These are phyloP conservation scores for Alloplasta piceator DNA, from an alignment of 2,888 invertebrate species.

Conservation along the genomic window DNA sequence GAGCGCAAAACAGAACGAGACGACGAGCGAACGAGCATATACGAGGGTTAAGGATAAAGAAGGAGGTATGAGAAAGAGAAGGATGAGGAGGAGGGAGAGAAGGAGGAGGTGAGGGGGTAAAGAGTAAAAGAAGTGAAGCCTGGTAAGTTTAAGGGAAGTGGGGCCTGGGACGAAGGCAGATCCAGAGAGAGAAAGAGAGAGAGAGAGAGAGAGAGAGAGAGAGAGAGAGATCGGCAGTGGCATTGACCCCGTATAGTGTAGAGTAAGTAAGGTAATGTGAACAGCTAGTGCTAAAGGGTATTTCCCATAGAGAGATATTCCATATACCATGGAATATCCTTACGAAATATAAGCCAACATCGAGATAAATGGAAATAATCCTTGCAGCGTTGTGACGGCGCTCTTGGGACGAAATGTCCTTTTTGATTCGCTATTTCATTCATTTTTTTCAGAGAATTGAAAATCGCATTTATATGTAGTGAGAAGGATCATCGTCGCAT, in stretches of 20 bases:
- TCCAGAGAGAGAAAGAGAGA: slow-evolving; percentile 43
- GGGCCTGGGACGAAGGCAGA: slow-evolving; percentile 67
- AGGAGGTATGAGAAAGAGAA: slow-evolving; percentile 15
- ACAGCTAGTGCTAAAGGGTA: slow-evolving; percentile 76
- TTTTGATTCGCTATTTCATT: background rate
- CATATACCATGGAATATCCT: slow-evolving; percentile 30
- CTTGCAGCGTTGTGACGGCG: no score
- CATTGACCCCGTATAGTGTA: slow-evolving; percentile 80
- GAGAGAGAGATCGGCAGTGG: slow-evolving; percentile 78
- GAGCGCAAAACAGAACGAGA: slow-evolving; percentile 38
- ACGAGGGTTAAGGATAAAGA: slow-evolving; percentile 44
- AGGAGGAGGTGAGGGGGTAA: slow-evolving; percentile 13
- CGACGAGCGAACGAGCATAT: slow-evolving; percentile 50
- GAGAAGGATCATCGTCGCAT: no score
- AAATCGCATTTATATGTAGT: no score
- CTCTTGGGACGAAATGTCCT: slow-evolving; percentile 5
- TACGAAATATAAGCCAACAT: slow-evolving; percentile 18
- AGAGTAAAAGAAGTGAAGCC: slow-evolving; percentile 70
- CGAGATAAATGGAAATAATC: no score
- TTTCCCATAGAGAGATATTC: slow-evolving; percentile 65
- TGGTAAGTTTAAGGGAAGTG: slow-evolving; percentile 78
- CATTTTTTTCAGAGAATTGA: no score
- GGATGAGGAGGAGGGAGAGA: background rate
- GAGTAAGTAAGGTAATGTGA: slow-evolving; percentile 81
- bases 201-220: slow-evolving; percentile 53